Base-by-base conservation (phyloP, 2,113 vertebrate genomes). In the Onychostruthus taczanowskii region DNA sequence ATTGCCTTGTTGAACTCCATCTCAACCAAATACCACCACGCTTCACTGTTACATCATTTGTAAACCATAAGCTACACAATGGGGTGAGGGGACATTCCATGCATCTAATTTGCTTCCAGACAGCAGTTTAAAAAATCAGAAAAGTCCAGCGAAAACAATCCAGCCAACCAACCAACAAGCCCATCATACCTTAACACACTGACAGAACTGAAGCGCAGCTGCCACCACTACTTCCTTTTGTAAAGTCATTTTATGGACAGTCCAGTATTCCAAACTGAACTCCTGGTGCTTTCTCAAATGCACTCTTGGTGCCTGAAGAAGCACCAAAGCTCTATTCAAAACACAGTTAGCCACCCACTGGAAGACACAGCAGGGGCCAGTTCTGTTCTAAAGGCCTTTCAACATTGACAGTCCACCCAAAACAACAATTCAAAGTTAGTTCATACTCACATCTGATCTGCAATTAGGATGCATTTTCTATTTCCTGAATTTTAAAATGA, bases 341-440 rank as follows among this genome's bases (percentile, higher is more conserved):
- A 58, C 39, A 30, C 2, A 50, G 31, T 41, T 26, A 73, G 50
- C 24, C 52, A 76, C 31, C 44, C 44, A 11, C 44, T 33, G 30
- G 27, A 72, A 84, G 46, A 64, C 2, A 1, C 63, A 61, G 26
- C 9, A 14, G 35, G 27, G 31, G 12, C 33, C 61, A 75, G 23
- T 39, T 92, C 39, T 4, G 0, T 63, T 82, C 47, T 76, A 78
- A 78, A 72, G 19, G 27, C 61, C 64, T 70, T 85, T 59, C 64
- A 66, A 35, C 7, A 47, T 17, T 52, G 43, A 49, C 41, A 61
- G 31, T 44, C 20, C 4, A 2, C 70, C 82, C 58, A 52, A 46
- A 74, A 52, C 21, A 41, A 58, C 0, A 0, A 69, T n/a, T 59
- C 62, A n/a, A 58, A 74, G n/a, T 44, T 37, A 61, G 39, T 23